Percentiles rank a stretch among this genome's conserved stretches.
phyloP scores from a whole-genome alignment of 2,797 vertebrate genomes.

The Clarias platycephalus region DNA sequence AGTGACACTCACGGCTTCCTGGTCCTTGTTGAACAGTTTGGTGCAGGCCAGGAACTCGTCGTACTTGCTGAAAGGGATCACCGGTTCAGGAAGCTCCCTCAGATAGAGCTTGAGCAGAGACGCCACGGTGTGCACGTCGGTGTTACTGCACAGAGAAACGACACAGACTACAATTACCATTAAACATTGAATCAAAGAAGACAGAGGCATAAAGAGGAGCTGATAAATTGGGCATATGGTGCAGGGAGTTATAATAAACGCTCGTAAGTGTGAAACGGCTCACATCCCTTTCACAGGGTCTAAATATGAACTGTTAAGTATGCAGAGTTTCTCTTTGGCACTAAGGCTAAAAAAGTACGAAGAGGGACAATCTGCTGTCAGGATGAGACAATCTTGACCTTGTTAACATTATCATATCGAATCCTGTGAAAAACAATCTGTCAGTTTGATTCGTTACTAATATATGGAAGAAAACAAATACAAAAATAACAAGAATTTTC shows the following conservation, averaged over 20 bases:
- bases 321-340: not conserved
- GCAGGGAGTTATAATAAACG: not conserved
- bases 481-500: no score
- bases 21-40: constrained; percentile 89
- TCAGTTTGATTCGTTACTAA: not conserved
- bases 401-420: not conserved
- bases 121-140: constrained; percentile 95
- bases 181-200: not conserved
- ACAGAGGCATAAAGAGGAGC: not conserved
- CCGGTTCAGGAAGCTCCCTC: constrained; percentile 92
- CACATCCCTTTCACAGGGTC: not conserved
- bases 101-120: constrained; percentile 96
- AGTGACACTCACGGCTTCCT: constrained; percentile 81
- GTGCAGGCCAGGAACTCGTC: constrained; percentile 90
- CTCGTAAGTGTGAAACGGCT: not conserved
- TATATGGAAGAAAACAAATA: not conserved
- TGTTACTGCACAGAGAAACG: constrained; percentile 78
- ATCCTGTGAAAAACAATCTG: not conserved
- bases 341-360: not conserved
- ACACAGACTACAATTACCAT: not conserved
- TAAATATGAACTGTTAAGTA: constrained; percentile 49
- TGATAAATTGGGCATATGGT: not conserved
- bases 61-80: constrained; percentile 91
- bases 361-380: not conserved
- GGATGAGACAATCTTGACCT: not conserved